phyloP scores from a whole-genome alignment of 2,888 invertebrate genomes.

The Microctonus aethiopoides region DNA sequence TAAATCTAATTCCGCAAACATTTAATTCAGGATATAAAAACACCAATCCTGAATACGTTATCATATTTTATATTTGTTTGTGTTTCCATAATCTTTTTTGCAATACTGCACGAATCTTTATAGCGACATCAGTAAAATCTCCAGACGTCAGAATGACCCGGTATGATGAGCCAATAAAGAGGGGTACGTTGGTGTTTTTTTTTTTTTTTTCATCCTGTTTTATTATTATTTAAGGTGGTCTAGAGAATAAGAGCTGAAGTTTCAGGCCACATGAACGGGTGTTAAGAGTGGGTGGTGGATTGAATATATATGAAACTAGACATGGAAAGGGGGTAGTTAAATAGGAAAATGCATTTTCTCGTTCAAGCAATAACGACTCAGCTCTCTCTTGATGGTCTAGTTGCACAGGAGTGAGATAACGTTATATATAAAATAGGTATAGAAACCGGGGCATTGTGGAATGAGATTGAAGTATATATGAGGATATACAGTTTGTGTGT shows the following conservation, averaged over 20 bases:
- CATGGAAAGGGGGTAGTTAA: not conserved
- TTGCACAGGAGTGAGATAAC: conserved; percentile 16
- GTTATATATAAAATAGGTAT: conserved; percentile 14
- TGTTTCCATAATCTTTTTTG: not conserved
- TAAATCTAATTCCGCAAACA: too few species aligned
- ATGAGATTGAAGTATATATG: conserved; percentile 43
- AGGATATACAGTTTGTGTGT: too few species aligned
- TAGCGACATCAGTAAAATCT: not conserved
- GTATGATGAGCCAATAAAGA: conserved; percentile 4
- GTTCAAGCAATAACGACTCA: conserved; percentile 43
- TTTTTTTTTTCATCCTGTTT: not conserved
- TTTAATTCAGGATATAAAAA: not conserved
- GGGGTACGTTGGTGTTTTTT: not conserved
- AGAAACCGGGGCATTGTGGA: conserved; percentile 33
- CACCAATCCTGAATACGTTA: not conserved
- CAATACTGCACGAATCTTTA: not conserved
- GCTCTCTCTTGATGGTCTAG: conserved; percentile 33
- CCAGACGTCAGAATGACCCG: not conserved
- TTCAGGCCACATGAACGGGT: not conserved
- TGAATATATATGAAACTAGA: not conserved
- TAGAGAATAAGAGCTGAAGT: not conserved
- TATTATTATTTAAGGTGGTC: too few species aligned
- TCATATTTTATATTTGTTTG: not conserved
- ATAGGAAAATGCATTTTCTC: conserved; percentile 42
- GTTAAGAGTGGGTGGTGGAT: conserved; percentile 8